Percentiles rank a stretch among this genome's conserved stretches.
phyloP scores from a whole-genome alignment of 2,888 invertebrate genomes.

The Lathronympha strigana region DNA sequence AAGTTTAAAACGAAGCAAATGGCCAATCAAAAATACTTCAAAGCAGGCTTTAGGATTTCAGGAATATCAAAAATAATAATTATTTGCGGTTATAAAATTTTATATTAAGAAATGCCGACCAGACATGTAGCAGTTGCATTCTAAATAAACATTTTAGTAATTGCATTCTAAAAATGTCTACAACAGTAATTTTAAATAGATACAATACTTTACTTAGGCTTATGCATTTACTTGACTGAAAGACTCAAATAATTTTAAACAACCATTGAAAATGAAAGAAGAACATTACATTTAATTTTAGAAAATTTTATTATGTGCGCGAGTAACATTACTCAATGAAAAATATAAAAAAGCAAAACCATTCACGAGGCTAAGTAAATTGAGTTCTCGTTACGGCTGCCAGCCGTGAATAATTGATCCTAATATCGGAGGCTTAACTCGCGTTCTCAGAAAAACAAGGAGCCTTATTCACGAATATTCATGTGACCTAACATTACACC shows the following conservation, averaged over 20 bases:
- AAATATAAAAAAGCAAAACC: conserved; percentile 32
- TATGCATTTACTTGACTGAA: no score
- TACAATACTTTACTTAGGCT: no score
- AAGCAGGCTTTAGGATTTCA: neutral
- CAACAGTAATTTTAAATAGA: no score
- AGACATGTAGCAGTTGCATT: no score
- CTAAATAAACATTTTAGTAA: no score
- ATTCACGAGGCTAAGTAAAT: conserved; percentile 38
- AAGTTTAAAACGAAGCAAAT: conserved; percentile 31
- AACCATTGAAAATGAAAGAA: neutral
- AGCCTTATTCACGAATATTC: neutral
- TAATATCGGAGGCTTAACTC: conserved; percentile 36
- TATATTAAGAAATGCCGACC: no score
- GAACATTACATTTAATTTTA: neutral
- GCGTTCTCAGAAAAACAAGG: conserved; percentile 39
- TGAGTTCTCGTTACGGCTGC: conserved; percentile 39
- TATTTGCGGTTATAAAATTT: no score
- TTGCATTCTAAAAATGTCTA: no score
- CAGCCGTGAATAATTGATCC: conserved; percentile 38
- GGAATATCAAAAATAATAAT: neutral
- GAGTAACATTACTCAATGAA: conserved; percentile 17
- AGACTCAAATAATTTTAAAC: no score
- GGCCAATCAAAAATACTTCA: neutral
- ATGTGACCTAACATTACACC: neutral
- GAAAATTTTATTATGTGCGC: neutral